Conservation (phyloP, 2,113 vertebrate species). For the Actenoides hombroni region DNA sequence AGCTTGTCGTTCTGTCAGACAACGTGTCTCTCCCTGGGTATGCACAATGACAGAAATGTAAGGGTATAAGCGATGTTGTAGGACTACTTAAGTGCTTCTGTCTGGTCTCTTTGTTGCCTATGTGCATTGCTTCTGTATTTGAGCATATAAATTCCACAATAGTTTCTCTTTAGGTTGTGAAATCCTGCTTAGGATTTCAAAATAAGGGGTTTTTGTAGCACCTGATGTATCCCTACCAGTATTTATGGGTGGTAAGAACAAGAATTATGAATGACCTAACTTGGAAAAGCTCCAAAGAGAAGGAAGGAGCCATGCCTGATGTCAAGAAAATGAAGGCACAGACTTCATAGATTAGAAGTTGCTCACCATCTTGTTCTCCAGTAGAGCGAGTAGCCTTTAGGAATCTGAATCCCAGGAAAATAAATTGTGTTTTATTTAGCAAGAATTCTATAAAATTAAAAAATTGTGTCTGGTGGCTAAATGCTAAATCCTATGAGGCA, state of each 20-base stretch:
- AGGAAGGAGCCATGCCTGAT: neutral
- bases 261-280: neutral
- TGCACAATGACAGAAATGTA: neutral
- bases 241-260: neutral
- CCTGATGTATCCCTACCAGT: neutral
- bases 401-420: neutral
- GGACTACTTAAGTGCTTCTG: neutral
- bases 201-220: accelerated
- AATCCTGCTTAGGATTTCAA: neutral
- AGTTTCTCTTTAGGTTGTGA: neutral
- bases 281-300: neutral
- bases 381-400: neutral
- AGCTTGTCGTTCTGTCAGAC: neutral
- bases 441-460: neutral
- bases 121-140: neutral
- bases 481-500: neutral
- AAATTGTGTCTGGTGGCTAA: neutral
- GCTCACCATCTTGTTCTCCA: neutral
- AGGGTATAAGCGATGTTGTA: neutral
- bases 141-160: neutral
- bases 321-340: neutral
- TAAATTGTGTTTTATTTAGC: neutral
- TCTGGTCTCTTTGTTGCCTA: neutral
- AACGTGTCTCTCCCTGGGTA: neutral
- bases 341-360: neutral